phyloP scores from a whole-genome alignment of 2,113 vertebrate genomes.

The Myodes glareolus region DNA sequence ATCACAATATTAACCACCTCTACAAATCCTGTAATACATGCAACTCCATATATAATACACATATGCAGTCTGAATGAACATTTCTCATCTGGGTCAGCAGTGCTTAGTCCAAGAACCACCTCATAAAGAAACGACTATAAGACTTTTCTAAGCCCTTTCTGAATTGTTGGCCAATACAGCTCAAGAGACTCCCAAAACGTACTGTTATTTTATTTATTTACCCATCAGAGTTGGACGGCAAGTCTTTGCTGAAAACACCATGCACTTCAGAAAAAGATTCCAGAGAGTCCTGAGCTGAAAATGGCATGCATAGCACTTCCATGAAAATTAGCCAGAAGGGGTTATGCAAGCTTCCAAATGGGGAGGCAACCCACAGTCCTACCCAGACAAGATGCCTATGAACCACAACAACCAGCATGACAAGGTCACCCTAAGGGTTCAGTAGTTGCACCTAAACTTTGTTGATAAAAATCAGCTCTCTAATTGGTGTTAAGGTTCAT shows the following conservation, averaged over 20 bases:
- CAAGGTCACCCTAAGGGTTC: neutral
- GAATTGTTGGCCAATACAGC: neutral
- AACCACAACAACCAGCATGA: neutral
- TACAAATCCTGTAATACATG: neutral
- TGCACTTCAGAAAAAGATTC: neutral
- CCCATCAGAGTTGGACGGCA: neutral
- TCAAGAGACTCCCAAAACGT: neutral
- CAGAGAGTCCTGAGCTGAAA: neutral
- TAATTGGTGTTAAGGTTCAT: neutral
- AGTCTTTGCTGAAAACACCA: neutral
- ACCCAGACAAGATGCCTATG: neutral
- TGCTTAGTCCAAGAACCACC: neutral
- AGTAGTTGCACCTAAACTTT: neutral
- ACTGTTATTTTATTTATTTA: neutral
- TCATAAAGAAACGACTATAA: neutral
- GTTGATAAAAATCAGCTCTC: neutral
- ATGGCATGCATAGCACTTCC: neutral
- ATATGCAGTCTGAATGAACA: neutral
- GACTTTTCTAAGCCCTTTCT: neutral
- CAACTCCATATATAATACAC: neutral
- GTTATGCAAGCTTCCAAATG: neutral
- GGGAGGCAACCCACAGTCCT: neutral
- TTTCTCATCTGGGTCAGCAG: neutral
- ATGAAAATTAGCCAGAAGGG: neutral
- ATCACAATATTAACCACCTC: neutral